These are phyloP conservation scores for Bimastos eiseni DNA, from an alignment of 2,888 invertebrate species.

Conservation along the genomic window DNA sequence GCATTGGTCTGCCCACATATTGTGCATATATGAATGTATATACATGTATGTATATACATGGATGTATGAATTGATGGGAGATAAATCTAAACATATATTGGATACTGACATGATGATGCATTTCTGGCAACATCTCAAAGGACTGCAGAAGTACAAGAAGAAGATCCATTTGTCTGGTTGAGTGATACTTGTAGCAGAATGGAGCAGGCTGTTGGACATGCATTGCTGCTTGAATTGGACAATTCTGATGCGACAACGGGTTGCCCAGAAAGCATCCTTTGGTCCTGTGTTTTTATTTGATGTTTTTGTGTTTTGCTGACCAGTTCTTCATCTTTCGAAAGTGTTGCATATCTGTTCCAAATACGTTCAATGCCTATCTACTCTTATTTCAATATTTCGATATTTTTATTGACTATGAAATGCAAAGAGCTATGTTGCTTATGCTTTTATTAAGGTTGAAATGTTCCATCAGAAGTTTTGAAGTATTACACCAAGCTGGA, in stretches of 20 bases:
- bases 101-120: not conserved
- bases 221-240: not conserved
- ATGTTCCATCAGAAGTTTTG: not conserved
- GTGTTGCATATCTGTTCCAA: not conserved
- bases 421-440: not conserved
- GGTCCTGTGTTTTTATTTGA: not conserved
- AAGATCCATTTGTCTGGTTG: not conserved
- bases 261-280: not conserved
- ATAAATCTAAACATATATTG: not conserved
- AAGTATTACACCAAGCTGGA: not conserved
- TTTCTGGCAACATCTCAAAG: not conserved
- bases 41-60: constrained; percentile 14
- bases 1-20: not conserved
- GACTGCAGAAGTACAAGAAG: constrained; percentile 8
- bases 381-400: not conserved
- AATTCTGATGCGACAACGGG: not conserved
- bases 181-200: not conserved
- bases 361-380: not conserved
- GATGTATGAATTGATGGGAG: not conserved
- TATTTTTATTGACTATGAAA: not conserved
- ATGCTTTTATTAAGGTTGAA: not conserved
- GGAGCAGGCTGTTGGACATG: not conserved
- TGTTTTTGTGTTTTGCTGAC: not conserved
- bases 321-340: constrained; percentile 13
- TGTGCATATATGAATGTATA: not conserved